Conservation (phyloP, 2,888 invertebrate species). For the Eutolmus rufibarbis region DNA sequence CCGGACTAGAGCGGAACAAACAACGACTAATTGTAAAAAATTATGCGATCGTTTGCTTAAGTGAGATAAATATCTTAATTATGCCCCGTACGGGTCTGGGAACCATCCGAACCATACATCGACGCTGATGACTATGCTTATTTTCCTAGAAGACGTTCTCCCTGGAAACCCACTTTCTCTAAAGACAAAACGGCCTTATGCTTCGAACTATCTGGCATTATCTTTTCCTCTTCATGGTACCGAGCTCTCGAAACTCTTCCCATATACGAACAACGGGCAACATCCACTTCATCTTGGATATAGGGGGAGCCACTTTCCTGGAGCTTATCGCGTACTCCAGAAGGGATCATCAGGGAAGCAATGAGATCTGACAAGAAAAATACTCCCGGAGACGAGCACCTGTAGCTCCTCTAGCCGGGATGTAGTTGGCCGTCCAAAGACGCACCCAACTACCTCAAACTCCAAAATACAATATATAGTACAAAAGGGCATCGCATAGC, state of each 20-base stretch:
- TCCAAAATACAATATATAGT: not conserved
- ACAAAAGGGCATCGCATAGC: not conserved
- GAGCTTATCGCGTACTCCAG: conserved; percentile 6
- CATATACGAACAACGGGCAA: not conserved
- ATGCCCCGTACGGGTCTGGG: not conserved
- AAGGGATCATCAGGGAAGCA: conserved; percentile 5
- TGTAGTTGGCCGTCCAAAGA: not conserved
- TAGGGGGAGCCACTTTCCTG: not conserved
- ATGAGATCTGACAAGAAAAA: conserved; percentile 28
- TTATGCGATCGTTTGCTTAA: conserved; percentile 38
- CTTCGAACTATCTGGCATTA: not conserved
- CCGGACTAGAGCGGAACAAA: not conserved
- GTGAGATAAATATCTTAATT: conserved; percentile 42
- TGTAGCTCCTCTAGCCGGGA: not conserved
- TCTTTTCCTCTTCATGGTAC: not conserved
- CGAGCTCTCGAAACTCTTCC: not conserved
- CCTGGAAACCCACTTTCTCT: not conserved
- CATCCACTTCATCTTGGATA: not conserved
- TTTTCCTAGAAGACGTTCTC: conserved; percentile 5
- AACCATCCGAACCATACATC: not conserved
- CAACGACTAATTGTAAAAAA: conserved; percentile 39
- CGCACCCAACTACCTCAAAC: not conserved
- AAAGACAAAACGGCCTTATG: not conserved
- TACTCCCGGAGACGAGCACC: not conserved
- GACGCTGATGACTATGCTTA: conserved; percentile 19